phyloP scores from a whole-genome alignment of 2,113 vertebrate genomes.

The Corythoichthys haematopterus region DNA sequence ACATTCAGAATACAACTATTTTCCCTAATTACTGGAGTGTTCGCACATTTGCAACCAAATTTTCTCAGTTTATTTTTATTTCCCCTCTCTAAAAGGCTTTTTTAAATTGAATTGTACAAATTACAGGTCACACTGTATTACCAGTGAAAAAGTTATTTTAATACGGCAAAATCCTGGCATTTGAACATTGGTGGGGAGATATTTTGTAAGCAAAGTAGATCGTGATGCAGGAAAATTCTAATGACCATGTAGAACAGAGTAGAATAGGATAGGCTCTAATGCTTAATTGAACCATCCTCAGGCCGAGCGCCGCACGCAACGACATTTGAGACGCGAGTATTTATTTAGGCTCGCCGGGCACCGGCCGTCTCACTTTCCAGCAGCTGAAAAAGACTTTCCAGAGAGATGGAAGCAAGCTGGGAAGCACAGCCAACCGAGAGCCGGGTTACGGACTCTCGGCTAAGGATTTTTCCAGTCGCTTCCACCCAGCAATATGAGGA shows the following conservation, averaged over 20 bases:
- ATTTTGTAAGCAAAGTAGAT: no score
- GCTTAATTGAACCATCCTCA: slow-evolving; percentile 54
- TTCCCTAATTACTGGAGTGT: no score
- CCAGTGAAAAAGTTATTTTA: no score
- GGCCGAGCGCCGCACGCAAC: slow-evolving; percentile 24
- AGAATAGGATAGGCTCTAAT: slow-evolving; percentile 10
- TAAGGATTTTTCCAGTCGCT: slow-evolving; percentile 57
- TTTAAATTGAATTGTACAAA: no score
- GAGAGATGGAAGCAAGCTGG: slow-evolving; percentile 48
- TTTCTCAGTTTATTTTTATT: no score
- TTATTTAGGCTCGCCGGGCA: slow-evolving; percentile 56
- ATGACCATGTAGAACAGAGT: background rate
- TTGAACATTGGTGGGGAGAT: no score
- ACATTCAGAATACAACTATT: no score
- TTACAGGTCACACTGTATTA: no score
- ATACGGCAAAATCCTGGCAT: no score
- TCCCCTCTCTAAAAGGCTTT: no score
- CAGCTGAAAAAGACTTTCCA: slow-evolving; percentile 59
- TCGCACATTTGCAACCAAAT: no score
- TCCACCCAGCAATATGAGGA: slow-evolving; percentile 49
- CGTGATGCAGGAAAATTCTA: background rate
- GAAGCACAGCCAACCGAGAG: slow-evolving; percentile 46
- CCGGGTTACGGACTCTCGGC: slow-evolving; percentile 47
- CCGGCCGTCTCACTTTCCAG: slow-evolving; percentile 54
- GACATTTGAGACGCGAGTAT: slow-evolving; percentile 49